Percentiles rank a stretch among this genome's conserved stretches.
Evolutionary conservation across 30 jellyfish, hydroid and myxozoan genomes (phyloP).

Genomic region (Chironex yamaguchii): DNA sequence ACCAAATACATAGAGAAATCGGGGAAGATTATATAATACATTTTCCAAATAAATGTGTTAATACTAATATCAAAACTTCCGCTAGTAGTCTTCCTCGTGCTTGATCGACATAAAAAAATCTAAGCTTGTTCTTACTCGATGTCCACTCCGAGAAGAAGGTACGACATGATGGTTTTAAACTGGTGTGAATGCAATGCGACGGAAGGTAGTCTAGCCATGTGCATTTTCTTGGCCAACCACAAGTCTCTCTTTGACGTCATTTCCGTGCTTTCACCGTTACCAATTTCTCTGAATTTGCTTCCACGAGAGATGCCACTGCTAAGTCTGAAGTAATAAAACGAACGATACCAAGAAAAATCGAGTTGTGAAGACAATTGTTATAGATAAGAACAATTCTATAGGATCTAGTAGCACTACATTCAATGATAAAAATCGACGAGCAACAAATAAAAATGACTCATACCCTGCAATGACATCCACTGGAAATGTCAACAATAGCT

Average conservation of each 20-base stretch:
- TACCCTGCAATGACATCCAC: slow-evolving; percentile 94
- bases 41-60: too few species aligned
- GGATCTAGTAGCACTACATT: too few species aligned
- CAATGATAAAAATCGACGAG: too few species aligned
- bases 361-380: too few species aligned
- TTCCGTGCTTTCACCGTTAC: background rate
- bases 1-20: too few species aligned
- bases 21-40: too few species aligned
- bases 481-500: slow-evolving; percentile 77
- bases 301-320: slow-evolving; percentile 21
- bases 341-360: too few species aligned
- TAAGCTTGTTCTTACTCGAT: slow-evolving; percentile 62
- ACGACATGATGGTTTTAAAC: slow-evolving; percentile 82
- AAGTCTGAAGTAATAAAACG: slow-evolving; percentile 3
- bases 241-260: slow-evolving; percentile 75
- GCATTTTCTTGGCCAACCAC: slow-evolving; percentile 86
- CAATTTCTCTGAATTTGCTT: slow-evolving; percentile 21
- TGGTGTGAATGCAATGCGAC: slow-evolving; percentile 82
- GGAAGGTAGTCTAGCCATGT: slow-evolving; percentile 82
- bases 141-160: slow-evolving; percentile 67
- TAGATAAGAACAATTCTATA: background rate
- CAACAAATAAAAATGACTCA: too few species aligned
- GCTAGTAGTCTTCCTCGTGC: too few species aligned
- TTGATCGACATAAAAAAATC: too few species aligned
- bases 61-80: too few species aligned